These are phyloP conservation scores for Leptinotarsa rubiginosa DNA, from an alignment of 2,888 invertebrate genomes.

Conservation along the genomic window DNA sequence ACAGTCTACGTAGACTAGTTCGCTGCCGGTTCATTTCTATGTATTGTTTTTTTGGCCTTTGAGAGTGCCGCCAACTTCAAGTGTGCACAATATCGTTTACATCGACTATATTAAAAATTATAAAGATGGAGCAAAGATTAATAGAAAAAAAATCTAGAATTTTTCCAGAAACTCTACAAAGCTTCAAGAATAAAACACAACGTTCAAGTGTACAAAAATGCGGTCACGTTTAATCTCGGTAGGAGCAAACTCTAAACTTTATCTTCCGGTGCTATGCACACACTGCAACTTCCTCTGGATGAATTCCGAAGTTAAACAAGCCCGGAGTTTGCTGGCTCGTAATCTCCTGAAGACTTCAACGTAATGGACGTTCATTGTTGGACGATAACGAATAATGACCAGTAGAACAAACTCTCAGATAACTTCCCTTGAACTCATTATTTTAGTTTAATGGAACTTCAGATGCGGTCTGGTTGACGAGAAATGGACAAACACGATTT, in stretches of 20 bases:
- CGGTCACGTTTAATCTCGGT: neutral
- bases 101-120: no score
- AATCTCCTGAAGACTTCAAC: neutral
- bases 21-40: no score
- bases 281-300: neutral
- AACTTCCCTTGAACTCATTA: constrained; percentile 2
- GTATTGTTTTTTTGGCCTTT: no score
- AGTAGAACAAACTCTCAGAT: neutral
- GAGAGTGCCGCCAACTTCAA: no score
- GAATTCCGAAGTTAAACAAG: constrained; percentile 3
- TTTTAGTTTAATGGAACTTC: constrained; percentile 4
- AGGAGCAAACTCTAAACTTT: neutral
- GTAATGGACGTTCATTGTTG: constrained; percentile 6
- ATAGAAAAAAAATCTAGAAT: no score
- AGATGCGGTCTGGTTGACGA: neutral
- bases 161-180: no score
- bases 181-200: no score
- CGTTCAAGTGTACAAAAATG: no score
- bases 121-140: no score
- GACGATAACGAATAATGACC: neutral
- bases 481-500: neutral
- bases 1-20: no score
- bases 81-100: no score
- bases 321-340: neutral
- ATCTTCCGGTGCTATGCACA: neutral